Conservation (phyloP, 1,140 invertebrate genomes). For the Bombus huntii region DNA sequence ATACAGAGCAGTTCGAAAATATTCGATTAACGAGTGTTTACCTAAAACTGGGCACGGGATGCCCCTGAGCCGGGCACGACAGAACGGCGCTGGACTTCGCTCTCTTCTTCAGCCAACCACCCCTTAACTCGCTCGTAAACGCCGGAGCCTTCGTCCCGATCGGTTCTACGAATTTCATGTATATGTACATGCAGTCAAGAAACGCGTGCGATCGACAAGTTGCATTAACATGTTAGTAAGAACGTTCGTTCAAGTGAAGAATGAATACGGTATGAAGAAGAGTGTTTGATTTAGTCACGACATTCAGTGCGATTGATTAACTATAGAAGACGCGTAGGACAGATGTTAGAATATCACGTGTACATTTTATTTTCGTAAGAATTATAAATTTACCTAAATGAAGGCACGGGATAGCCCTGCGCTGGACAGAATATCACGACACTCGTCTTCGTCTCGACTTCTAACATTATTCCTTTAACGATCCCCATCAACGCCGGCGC, state of each 20-base stretch:
- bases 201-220: not conserved
- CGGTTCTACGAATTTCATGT: constrained; percentile 83
- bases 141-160: constrained; percentile 87
- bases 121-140: constrained; percentile 82
- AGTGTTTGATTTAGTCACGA: constrained; percentile 31
- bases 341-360: not conserved
- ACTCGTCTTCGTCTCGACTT: constrained; percentile 67
- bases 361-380: not conserved
- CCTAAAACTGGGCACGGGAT: constrained; percentile 80
- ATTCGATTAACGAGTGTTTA: constrained; percentile 72
- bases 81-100: constrained; percentile 81
- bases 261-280: not conserved
- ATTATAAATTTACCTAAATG: constrained; percentile 75
- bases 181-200: constrained; percentile 29
- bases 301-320: not conserved
- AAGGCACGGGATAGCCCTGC: constrained; percentile 79
- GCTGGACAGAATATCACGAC: constrained; percentile 77
- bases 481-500: constrained; percentile 82
- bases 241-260: not conserved
- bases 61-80: constrained; percentile 87
- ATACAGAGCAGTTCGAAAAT: not conserved
- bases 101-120: constrained; percentile 75
- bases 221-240: constrained; percentile 13
- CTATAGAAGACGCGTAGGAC: not conserved
- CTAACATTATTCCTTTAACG: constrained; percentile 79